Conservation (phyloP, 1,140 invertebrate species). For the Acromyrmex charruanus region DNA sequence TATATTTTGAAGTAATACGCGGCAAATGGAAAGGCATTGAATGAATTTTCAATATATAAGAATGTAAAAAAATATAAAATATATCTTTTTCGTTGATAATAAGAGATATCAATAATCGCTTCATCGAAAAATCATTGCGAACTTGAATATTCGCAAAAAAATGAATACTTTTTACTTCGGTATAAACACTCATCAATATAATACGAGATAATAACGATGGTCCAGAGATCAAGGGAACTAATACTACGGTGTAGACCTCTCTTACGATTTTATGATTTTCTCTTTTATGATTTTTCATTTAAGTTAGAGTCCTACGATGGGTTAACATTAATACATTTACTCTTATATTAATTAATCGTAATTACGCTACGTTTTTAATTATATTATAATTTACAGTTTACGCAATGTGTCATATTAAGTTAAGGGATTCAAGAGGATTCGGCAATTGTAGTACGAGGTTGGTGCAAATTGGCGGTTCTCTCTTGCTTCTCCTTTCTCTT, state of each 20-base stretch:
- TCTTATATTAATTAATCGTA: slow-evolving; percentile 48
- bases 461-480: slow-evolving; percentile 47
- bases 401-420: slow-evolving; percentile 60
- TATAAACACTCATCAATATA: slow-evolving; percentile 51
- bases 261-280: slow-evolving; percentile 61
- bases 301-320: slow-evolving; percentile 58
- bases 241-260: slow-evolving; percentile 71
- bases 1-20: not conserved
- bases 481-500: not conserved
- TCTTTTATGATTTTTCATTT: slow-evolving; percentile 62
- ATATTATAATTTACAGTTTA: slow-evolving; percentile 71
- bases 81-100: not conserved
- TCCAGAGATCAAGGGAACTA: slow-evolving; percentile 80
- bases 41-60: slow-evolving; percentile 32
- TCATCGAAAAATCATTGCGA: not conserved
- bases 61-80: slow-evolving; percentile 39
- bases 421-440: slow-evolving; percentile 41
- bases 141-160: slow-evolving; percentile 19
- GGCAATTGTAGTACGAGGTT: slow-evolving; percentile 35
- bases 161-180: slow-evolving; percentile 29
- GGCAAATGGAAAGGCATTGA: not conserved
- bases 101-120: not conserved
- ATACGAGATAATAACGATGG: slow-evolving; percentile 68
- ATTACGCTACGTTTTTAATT: slow-evolving; percentile 66
- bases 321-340: slow-evolving; percentile 72